Conservation (phyloP, 2,113 vertebrate species). For the Etia nguti region DNA sequence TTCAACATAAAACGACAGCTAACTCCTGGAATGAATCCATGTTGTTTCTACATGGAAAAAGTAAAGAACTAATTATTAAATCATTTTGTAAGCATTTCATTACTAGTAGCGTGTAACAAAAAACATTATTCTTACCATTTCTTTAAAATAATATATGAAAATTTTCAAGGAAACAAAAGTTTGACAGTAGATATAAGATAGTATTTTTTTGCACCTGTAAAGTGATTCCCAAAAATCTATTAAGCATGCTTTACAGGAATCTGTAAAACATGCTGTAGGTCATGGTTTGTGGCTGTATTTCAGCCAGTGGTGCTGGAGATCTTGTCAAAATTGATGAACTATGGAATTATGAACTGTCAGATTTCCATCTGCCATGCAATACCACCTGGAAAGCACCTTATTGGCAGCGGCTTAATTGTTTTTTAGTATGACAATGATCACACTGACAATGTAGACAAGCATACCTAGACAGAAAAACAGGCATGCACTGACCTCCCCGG, state of each 20-base stretch:
- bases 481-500: fast-evolving
- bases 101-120: neutral
- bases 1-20: neutral
- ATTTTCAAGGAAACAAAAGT: neutral
- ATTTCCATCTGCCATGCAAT: neutral
- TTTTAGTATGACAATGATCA: neutral
- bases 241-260: neutral
- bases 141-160: neutral
- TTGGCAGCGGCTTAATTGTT: neutral
- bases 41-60: neutral
- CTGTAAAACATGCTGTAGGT: neutral
- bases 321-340: neutral
- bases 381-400: neutral
- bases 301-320: neutral
- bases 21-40: neutral
- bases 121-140: neutral
- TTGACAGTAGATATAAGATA: neutral
- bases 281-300: neutral
- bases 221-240: neutral
- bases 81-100: neutral
- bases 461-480: neutral
- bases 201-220: neutral
- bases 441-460: neutral
- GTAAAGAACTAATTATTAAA: neutral
- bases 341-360: neutral